Conservation (phyloP, 1,140 invertebrate genomes). For the Hypsibius dujardini region DNA sequence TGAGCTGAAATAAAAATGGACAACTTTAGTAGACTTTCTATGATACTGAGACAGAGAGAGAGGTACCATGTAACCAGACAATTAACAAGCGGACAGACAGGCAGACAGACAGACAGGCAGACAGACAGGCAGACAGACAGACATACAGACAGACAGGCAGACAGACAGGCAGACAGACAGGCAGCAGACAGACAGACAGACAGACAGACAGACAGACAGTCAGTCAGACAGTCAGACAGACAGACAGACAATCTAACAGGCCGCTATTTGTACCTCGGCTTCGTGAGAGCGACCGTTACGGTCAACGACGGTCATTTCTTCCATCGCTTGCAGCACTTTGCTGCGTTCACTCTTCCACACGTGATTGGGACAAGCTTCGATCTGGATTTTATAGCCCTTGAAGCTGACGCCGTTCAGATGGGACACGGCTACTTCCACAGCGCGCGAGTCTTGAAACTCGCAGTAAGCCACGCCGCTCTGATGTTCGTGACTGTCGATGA, state of each 20-base stretch:
- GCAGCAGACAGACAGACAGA: too few relatives aligned
- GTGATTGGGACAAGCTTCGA: not conserved
- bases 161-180: too few relatives aligned
- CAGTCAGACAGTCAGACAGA: too few relatives aligned
- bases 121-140: too few relatives aligned
- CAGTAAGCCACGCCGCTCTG: slow-evolving; percentile 7
- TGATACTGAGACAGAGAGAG: not conserved
- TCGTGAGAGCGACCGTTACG: not conserved
- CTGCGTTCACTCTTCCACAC: not conserved
- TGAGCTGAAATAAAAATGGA: not conserved
- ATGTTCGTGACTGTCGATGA: not conserved
- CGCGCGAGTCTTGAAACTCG: not conserved
- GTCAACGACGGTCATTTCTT: not conserved
- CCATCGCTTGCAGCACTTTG: not conserved
- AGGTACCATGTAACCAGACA: not conserved
- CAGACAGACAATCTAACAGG: too few relatives aligned
- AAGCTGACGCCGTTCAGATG: slow-evolving; percentile 12
- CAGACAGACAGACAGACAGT: too few relatives aligned
- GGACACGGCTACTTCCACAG: not conserved
- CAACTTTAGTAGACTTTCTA: not conserved
- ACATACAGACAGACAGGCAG: too few relatives aligned
- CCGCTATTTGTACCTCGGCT: not conserved
- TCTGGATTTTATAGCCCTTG: not conserved
- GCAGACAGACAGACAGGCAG: too few relatives aligned
- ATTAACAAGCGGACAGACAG: not conserved